phyloP scores from a whole-genome alignment of 2,797 vertebrate genomes.

The Poecilia picta region DNA sequence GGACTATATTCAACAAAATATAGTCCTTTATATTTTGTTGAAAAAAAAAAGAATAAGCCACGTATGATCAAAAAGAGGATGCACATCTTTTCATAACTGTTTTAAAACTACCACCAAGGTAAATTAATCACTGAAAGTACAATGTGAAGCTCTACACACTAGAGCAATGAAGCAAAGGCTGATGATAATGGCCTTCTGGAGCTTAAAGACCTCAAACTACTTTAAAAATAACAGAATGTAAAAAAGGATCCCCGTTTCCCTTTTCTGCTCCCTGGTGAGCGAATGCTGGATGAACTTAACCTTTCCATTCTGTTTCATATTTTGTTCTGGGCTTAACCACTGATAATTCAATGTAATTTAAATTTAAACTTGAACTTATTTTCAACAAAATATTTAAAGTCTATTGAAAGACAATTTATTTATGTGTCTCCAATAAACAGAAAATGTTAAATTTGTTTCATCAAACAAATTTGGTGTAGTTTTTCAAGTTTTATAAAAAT shows the following conservation, averaged over 20 bases:
- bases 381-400: not conserved
- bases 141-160: not conserved
- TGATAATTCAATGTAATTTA: not conserved
- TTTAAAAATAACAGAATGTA: not conserved
- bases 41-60: not conserved
- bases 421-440: not conserved
- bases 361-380: too few species aligned
- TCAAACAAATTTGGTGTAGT: too few species aligned
- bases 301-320: not conserved
- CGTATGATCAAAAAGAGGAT: not conserved
- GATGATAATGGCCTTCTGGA: not conserved
- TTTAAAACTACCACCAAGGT: not conserved
- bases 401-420: not conserved
- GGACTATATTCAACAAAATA: too few species aligned
- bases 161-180: not conserved
- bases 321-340: not conserved
- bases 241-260: not conserved
- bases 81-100: not conserved
- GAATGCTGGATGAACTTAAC: not conserved
- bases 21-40: not conserved
- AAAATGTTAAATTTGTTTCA: not conserved
- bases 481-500: not conserved
- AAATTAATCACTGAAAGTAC: not conserved
- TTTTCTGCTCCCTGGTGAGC: not conserved
- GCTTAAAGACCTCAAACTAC: not conserved